Conservation (phyloP, 2,888 invertebrate genomes). For the Leucoptera coffeella region DNA sequence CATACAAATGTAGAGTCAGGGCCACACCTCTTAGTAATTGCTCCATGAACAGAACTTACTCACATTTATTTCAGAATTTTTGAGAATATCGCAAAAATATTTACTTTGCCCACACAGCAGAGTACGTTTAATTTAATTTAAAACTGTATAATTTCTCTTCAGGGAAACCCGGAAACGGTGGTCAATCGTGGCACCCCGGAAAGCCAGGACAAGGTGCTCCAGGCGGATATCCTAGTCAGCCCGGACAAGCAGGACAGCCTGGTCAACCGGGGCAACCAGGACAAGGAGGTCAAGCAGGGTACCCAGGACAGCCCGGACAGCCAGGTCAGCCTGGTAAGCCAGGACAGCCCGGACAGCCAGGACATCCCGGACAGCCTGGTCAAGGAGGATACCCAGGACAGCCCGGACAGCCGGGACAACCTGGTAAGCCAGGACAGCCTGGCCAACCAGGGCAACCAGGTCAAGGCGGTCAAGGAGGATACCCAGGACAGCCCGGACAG, state of each 20-base stretch:
- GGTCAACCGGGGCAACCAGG: conserved; percentile 2
- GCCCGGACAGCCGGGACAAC: conserved; percentile 5
- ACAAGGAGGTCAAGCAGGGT: conserved; percentile 14
- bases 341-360: conserved; percentile 8
- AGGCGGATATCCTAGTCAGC: conserved; percentile 11
- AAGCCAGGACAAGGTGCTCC: conserved; percentile 31
- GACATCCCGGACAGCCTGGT: conserved; percentile 7
- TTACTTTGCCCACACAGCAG: too few relatives aligned
- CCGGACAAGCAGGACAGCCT: conserved; percentile 2
- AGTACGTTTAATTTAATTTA: too few relatives aligned
- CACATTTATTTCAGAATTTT: too few relatives aligned
- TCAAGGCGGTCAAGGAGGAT: conserved; percentile 3
- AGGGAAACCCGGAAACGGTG: too few relatives aligned
- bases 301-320: conserved; percentile 8
- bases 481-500: conserved; percentile 11
- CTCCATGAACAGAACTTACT: too few relatives aligned
- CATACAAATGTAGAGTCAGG: too few relatives aligned
- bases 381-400: conserved; percentile 2
- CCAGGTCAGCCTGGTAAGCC: conserved; percentile 9
- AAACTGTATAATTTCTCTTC: too few relatives aligned
- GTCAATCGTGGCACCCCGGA: conserved; percentile 11
- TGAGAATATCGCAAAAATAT: too few relatives aligned
- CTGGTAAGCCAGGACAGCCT: conserved; percentile 2
- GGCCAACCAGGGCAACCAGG: conserved; percentile 3
- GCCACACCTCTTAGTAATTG: too few relatives aligned